These are phyloP conservation scores for Excalfactoria chinensis DNA, from an alignment of 2,113 vertebrate species.

Conservation along the genomic window DNA sequence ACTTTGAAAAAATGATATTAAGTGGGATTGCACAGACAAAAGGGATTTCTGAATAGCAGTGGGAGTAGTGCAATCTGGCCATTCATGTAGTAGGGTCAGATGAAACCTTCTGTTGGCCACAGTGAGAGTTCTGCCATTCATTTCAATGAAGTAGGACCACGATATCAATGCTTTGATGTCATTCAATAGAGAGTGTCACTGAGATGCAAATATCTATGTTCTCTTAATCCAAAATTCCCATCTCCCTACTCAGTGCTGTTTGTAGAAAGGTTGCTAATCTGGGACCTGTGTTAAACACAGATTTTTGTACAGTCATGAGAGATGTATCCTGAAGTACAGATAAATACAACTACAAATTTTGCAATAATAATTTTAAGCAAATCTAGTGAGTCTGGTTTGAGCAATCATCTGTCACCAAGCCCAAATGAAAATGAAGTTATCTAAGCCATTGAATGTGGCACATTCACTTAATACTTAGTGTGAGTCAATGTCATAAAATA, in stretches of 20 bases:
- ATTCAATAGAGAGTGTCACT: constrained; percentile 16
- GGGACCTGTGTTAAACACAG: neutral
- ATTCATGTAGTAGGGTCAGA: constrained; percentile 28
- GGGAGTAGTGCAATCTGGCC: neutral
- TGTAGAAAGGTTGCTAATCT: neutral
- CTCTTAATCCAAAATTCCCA: constrained; percentile 56
- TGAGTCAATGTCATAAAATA: neutral
- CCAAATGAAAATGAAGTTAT: neutral
- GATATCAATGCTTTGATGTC: neutral
- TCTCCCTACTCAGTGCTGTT: constrained; percentile 27
- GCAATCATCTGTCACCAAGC: neutral
- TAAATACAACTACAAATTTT: neutral
- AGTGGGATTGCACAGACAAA: neutral
- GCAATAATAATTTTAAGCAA: neutral
- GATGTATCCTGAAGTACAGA: neutral
- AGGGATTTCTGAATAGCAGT: neutral
- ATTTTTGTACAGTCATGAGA: neutral
- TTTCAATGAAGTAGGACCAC: neutral
- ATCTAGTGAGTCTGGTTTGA: neutral
- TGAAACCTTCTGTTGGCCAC: neutral
- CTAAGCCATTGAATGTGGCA: neutral
- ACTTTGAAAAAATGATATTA: neutral
- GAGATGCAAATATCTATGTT: constrained; percentile 50
- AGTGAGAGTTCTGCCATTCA: constrained; percentile 31
- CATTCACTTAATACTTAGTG: neutral